A percentile compares a stretch with the other conserved stretches of the same genome.
phyloP scores from a whole-genome alignment of 1,140 invertebrate species.

The Dreissena polymorpha region DNA sequence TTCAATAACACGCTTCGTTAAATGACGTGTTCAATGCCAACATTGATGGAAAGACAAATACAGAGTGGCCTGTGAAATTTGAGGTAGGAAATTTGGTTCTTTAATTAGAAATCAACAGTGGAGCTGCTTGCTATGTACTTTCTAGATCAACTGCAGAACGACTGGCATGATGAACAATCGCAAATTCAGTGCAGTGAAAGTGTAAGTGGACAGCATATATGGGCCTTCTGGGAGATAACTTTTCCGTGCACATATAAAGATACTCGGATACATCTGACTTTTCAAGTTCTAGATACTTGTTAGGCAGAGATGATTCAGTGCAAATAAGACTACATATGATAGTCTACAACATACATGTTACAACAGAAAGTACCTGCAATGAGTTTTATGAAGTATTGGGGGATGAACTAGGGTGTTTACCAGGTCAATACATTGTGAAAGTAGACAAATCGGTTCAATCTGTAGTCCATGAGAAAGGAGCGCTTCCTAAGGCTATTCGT shows the following conservation, averaged over 20 bases:
- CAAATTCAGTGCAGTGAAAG: too few relatives aligned
- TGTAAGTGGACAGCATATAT: too few relatives aligned
- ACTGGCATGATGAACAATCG: too few relatives aligned
- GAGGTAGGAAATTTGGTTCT: background rate
- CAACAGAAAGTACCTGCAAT: constrained; percentile 13
- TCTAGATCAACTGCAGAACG: constrained; percentile 6
- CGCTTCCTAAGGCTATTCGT: constrained; percentile 65
- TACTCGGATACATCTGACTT: background rate
- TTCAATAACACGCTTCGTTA: background rate
- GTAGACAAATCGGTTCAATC: constrained; percentile 59
- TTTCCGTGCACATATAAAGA: too few relatives aligned
- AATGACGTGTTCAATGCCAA: constrained; percentile 13
- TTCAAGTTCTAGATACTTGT: background rate
- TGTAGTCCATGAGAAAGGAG: constrained; percentile 62
- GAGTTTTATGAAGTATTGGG: constrained; percentile 52
- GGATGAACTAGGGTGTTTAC: constrained; percentile 52
- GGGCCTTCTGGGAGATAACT: too few relatives aligned
- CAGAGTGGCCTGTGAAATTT: constrained; percentile 33
- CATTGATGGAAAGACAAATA: background rate
- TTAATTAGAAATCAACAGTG: constrained; percentile 43
- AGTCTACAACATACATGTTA: too few relatives aligned
- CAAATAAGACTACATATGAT: too few relatives aligned
- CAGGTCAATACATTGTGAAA: constrained; percentile 64
- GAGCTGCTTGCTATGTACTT: constrained; percentile 41
- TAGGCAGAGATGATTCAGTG: too few relatives aligned